Evolutionary conservation across 37 sponge, comb jelly and placozoan species (phyloP).

Genomic region (Agelas oroides): DNA sequence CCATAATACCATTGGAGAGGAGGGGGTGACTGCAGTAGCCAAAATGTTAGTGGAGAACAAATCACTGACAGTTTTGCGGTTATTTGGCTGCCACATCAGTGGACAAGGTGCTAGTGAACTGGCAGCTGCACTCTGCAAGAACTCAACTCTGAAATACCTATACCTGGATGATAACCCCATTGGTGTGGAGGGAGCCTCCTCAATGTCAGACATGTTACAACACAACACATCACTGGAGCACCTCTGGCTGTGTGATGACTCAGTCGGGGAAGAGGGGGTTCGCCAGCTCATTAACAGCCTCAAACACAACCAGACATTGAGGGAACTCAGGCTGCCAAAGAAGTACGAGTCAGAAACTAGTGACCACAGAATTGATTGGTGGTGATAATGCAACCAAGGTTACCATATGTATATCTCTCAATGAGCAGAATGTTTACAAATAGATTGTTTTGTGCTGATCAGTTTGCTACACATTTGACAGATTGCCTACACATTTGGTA

Average conservation of each 20-base stretch:
- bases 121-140: not conserved
- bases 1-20: not conserved
- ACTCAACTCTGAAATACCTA: not conserved
- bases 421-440: no score
- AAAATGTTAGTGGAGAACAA: slow-evolving; percentile 7
- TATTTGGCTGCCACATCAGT: not conserved
- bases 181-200: not conserved
- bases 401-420: no score
- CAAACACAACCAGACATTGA: not conserved
- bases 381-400: no score
- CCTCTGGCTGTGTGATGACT: not conserved
- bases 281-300: not conserved
- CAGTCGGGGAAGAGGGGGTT: not conserved
- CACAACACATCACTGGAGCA: not conserved
- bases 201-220: not conserved
- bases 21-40: slow-evolving; percentile 3
- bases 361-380: no score
- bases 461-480: no score
- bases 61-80: not conserved
- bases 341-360: no score
- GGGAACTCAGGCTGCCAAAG: no score
- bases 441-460: no score
- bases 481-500: no score
- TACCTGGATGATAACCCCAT: not conserved
- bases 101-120: not conserved